Evolutionary conservation across 2,888 invertebrate genomes (phyloP).

Genomic region (Seira ritae): DNA sequence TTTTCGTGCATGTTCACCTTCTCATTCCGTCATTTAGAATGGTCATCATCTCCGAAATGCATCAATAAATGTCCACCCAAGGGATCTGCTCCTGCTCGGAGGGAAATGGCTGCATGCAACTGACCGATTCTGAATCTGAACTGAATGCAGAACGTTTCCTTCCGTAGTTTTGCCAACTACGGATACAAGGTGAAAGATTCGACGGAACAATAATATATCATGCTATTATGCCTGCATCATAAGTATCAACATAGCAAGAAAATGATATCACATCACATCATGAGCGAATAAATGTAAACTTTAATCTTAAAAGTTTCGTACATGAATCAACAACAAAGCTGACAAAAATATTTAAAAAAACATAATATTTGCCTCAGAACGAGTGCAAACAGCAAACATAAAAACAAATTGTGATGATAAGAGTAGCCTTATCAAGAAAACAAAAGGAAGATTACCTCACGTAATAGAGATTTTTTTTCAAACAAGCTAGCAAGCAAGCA

Average conservation of each 20-base stretch:
- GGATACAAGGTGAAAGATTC: constrained; percentile 6
- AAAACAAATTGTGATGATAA: too few relatives aligned
- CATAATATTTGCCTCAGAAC: too few relatives aligned
- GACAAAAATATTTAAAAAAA: too few relatives aligned
- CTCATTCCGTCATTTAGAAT: constrained; percentile 20
- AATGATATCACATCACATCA: too few relatives aligned
- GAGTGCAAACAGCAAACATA: too few relatives aligned
- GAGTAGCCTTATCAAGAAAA: too few relatives aligned
- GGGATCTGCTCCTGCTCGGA: not conserved
- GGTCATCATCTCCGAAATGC: constrained; percentile 62
- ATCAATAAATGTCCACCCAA: constrained; percentile 59
- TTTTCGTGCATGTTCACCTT: constrained; percentile 7
- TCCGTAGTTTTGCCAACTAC: not conserved
- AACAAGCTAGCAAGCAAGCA: not conserved
- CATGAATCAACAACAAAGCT: too few relatives aligned
- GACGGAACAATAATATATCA: constrained; percentile 44
- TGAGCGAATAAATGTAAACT: too few relatives aligned
- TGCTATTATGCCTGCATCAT: constrained; percentile 46
- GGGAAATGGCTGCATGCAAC: constrained; percentile 32
- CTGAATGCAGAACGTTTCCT: constrained; percentile 13
- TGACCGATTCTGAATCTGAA: constrained; percentile 4
- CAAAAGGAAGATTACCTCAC: too few relatives aligned
- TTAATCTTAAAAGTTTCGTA: too few relatives aligned
- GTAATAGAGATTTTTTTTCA: not conserved
- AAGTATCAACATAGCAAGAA: constrained; percentile 19